These are phyloP conservation scores for Drosophila navojoa DNA, from an alignment of 1,140 invertebrate species.

Conservation along the genomic window DNA sequence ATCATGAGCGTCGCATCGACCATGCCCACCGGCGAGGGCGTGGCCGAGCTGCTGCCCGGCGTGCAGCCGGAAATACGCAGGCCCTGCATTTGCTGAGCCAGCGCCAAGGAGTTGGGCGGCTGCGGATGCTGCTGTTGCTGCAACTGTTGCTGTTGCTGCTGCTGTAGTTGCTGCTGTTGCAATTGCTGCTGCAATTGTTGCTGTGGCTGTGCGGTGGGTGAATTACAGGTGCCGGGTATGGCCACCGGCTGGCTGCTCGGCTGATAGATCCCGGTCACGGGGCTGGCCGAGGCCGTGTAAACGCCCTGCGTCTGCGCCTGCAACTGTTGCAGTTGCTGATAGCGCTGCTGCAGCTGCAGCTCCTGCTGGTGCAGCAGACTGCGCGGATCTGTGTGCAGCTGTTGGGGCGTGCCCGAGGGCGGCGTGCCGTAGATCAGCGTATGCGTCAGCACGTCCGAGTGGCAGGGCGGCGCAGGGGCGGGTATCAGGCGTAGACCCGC, in stretches of 20 bases:
- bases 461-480: slow-evolving; percentile 44
- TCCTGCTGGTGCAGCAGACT: slow-evolving; percentile 78
- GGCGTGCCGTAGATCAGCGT: slow-evolving; percentile 80
- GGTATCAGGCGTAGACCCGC: slow-evolving; percentile 58
- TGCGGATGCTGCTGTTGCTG: slow-evolving; percentile 24
- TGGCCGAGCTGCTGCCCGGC: slow-evolving; percentile 49
- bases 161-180: slow-evolving; percentile 14
- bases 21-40: slow-evolving; percentile 57
- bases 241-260: slow-evolving; percentile 63
- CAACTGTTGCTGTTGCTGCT: slow-evolving; percentile 7
- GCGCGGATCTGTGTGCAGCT: slow-evolving; percentile 68
- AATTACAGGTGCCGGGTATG: slow-evolving; percentile 62
- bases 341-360: slow-evolving; percentile 76
- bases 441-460: slow-evolving; percentile 77
- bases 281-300: slow-evolving; percentile 59
- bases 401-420: slow-evolving; percentile 60
- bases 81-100: slow-evolving; percentile 79
- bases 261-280: slow-evolving; percentile 58
- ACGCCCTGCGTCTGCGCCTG: slow-evolving; percentile 79
- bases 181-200: slow-evolving; percentile 1
- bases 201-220: slow-evolving; percentile 45
- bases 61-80: slow-evolving; percentile 60
- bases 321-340: slow-evolving; percentile 78
- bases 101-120: slow-evolving; percentile 51
- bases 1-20: slow-evolving; percentile 49